A percentile compares a stretch with the other conserved stretches of the same genome.
These are phyloP conservation scores for Hypomecis punctinalis DNA, from an alignment of 2,888 invertebrate genomes.

Conservation along the genomic window DNA sequence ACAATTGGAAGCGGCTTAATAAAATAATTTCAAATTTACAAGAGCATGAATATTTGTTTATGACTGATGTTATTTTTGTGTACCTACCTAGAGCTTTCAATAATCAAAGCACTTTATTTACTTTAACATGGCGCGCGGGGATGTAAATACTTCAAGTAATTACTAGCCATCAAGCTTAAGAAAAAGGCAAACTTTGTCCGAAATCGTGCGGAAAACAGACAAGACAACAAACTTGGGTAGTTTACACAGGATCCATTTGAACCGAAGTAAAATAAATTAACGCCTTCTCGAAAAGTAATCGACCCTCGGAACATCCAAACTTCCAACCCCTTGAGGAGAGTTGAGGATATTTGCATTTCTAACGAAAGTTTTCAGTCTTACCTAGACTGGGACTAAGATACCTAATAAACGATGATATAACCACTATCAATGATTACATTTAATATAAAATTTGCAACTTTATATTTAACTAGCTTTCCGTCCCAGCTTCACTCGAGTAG, in stretches of 20 bases:
- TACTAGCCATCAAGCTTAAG: conserved; percentile 12
- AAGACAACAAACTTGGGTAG: conserved; percentile 27
- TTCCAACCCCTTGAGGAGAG: conserved; percentile 18
- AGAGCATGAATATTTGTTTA: no score
- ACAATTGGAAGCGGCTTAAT: no score
- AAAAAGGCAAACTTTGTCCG: conserved; percentile 16
- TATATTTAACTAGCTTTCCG: no score
- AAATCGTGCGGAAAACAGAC: conserved; percentile 20
- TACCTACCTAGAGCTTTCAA: no score
- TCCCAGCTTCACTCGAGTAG: no score
- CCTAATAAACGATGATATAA: not conserved
- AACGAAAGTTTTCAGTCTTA: conserved; percentile 12
- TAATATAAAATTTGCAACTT: no score
- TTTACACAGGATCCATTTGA: conserved; percentile 31
- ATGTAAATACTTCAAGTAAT: conserved; percentile 1
- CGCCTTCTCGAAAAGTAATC: conserved; percentile 28
- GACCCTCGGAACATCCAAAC: conserved; percentile 20
- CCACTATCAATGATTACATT: not conserved
- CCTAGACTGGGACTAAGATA: not conserved
- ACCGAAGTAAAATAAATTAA: conserved; percentile 31
- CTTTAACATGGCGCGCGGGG: no score
- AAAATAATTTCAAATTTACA: no score
- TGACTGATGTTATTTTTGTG: no score
- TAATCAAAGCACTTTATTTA: no score
- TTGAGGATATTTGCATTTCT: conserved; percentile 19